Evolutionary conservation across 1,140 invertebrate species (phyloP), one percentile per base, ranked within the genome.

Genomic region (Pantala flavescens): DNA sequence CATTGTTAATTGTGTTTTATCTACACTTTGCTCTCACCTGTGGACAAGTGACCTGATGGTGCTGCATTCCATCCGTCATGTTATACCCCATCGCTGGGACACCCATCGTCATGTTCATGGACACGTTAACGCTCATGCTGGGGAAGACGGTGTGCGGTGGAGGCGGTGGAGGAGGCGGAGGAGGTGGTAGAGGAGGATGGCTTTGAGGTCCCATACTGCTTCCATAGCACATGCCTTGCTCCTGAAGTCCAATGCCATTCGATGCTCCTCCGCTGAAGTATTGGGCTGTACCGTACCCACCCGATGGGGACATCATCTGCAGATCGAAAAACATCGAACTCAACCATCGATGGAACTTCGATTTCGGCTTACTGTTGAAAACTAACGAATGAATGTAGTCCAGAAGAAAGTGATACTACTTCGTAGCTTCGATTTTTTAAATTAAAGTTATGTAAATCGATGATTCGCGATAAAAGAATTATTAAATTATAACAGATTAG

Each of bases 51-150:
- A 84, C 78, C 76, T 85, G 80, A 77, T 82, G 85, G 77, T 82
- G 85, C 80, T 82, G 83, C 28, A 82, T 82, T 81, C 88, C 79
- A 84, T 80, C 81, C 55, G 75, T 78, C 0, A 88, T 84, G 21
- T 88, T 87, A 79, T 91, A 92, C 73, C 93, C 93, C 81, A 93
- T 93, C 2, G 49, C 3, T 5, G 49, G 49, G 49, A 63, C 49
- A 7, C 83, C 83, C 90, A 97, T 96, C 23, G 95, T 97, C 95
- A 97, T 97, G 81, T 96, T 96, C 95, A 97, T 97, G 74, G 94
- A 96, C 0, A 97, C 94, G 80, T 97, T 98, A 75, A 97, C 94
- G 79, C 93, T 95, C 95, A 98, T 97, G 76, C 91, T 90, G 21
- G 92, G 92, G 81, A 94, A 93, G 77, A 90, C 24, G 11, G 2